A percentile compares a stretch with the other conserved stretches of the same genome.
These are phyloP conservation scores for Polypedilum pembai DNA, from an alignment of 1,140 invertebrate species.

Conservation along the genomic window DNA sequence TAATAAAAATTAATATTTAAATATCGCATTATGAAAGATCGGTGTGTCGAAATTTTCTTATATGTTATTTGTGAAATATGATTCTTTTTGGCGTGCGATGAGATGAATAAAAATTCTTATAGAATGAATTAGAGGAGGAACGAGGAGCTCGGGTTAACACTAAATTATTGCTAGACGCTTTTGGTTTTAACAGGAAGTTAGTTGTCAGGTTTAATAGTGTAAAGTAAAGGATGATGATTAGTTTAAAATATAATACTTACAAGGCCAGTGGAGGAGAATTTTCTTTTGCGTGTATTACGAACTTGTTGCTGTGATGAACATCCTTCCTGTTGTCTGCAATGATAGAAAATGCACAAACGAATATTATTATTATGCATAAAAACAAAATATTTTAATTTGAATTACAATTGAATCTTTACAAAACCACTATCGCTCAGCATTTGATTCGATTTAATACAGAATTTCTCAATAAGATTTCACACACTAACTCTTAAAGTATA, in stretches of 20 bases:
- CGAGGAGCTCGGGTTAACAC: background rate
- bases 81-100: slow-evolving; percentile 25
- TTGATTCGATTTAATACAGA: background rate
- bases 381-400: background rate
- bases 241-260: background rate
- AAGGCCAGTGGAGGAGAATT: slow-evolving; percentile 4
- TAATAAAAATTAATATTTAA: background rate
- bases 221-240: background rate
- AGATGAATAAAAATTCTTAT: background rate
- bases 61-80: slow-evolving; percentile 16
- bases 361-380: background rate
- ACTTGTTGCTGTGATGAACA: slow-evolving; percentile 20
- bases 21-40: background rate
- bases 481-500: background rate
- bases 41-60: background rate
- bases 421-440: slow-evolving; percentile 11
- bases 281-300: background rate
- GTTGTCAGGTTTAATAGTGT: slow-evolving; percentile 21
- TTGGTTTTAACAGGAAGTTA: background rate
- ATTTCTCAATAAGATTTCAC: slow-evolving; percentile 4
- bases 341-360: background rate
- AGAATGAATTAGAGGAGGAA: too few relatives aligned
- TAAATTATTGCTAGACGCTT: background rate
- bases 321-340: slow-evolving; percentile 16
- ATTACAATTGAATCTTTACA: background rate